Evolutionary conservation across 2,888 invertebrate species (phyloP).

Genomic region (Pseudococcus jackbeardsleyi): DNA sequence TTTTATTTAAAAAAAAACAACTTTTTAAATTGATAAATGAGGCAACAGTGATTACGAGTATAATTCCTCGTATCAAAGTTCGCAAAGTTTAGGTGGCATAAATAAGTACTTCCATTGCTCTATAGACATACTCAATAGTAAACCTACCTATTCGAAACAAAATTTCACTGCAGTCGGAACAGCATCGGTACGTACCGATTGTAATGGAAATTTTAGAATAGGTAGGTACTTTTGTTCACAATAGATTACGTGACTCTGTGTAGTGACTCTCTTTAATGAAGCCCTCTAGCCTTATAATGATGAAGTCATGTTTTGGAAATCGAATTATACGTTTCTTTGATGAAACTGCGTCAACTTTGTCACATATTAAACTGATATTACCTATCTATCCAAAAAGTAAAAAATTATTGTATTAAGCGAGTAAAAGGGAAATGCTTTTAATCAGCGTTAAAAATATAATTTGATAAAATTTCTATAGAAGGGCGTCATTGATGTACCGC

Average conservation of each 20-base stretch:
- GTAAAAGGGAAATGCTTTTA: constrained; percentile 39
- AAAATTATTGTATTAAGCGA: constrained; percentile 8
- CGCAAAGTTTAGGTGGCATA: background rate
- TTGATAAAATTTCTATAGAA: constrained; percentile 16
- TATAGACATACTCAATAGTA: background rate
- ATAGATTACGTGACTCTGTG: constrained; percentile 35
- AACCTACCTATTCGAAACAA: background rate
- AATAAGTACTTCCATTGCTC: background rate
- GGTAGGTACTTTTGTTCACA: constrained; percentile 31
- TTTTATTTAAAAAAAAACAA: too few relatives aligned
- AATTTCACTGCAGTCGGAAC: background rate
- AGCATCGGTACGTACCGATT: background rate
- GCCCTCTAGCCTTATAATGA: constrained; percentile 17
- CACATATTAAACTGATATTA: constrained; percentile 49
- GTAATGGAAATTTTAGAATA: background rate
- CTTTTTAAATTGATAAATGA: too few relatives aligned
- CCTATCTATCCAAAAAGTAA: constrained; percentile 1
- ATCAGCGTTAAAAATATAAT: constrained; percentile 45
- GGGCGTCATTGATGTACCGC: background rate
- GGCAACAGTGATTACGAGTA: background rate
- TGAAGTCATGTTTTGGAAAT: constrained; percentile 33
- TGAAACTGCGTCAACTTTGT: constrained; percentile 9
- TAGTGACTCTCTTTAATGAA: constrained; percentile 13
- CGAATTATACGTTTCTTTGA: constrained; percentile 49
- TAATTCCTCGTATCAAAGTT: background rate